These are phyloP conservation scores for Plemyria rubiginata DNA, from an alignment of 2,888 invertebrate genomes.

Conservation along the genomic window DNA sequence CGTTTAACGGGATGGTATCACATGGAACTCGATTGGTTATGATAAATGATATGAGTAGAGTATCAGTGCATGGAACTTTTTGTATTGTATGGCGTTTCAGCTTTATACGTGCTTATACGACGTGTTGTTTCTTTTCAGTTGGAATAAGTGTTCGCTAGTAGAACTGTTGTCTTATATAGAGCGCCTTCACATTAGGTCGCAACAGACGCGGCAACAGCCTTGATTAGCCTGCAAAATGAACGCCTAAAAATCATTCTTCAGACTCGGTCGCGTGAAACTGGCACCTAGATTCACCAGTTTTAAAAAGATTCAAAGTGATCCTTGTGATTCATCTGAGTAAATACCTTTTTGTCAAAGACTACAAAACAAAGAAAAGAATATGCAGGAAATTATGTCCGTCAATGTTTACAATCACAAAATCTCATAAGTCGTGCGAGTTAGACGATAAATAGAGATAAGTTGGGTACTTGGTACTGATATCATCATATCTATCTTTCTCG, in stretches of 20 bases:
- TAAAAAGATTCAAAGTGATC: too few relatives aligned
- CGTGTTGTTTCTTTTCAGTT: neutral
- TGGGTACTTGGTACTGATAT: neutral
- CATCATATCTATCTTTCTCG: neutral
- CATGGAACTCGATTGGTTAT: conserved; percentile 43
- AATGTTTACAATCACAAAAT: neutral
- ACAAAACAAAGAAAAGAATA: neutral
- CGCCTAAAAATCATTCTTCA: too few relatives aligned
- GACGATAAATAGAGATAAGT: neutral
- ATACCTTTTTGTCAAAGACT: neutral
- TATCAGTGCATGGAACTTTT: conserved; percentile 18
- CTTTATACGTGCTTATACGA: too few relatives aligned
- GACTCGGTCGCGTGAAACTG: too few relatives aligned
- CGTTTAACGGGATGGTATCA: conserved; percentile 52
- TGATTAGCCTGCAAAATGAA: too few relatives aligned
- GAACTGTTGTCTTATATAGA: too few relatives aligned
- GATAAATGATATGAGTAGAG: conserved; percentile 28
- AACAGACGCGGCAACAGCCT: too few relatives aligned
- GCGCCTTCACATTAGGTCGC: too few relatives aligned
- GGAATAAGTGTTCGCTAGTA: too few relatives aligned
- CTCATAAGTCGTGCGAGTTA: too few relatives aligned
- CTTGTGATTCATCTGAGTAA: too few relatives aligned
- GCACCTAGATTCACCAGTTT: too few relatives aligned
- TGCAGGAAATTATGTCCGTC: neutral
- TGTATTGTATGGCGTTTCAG: neutral